phyloP scores from a whole-genome alignment of 2,113 vertebrate genomes.

The Hypanus sabinus region DNA sequence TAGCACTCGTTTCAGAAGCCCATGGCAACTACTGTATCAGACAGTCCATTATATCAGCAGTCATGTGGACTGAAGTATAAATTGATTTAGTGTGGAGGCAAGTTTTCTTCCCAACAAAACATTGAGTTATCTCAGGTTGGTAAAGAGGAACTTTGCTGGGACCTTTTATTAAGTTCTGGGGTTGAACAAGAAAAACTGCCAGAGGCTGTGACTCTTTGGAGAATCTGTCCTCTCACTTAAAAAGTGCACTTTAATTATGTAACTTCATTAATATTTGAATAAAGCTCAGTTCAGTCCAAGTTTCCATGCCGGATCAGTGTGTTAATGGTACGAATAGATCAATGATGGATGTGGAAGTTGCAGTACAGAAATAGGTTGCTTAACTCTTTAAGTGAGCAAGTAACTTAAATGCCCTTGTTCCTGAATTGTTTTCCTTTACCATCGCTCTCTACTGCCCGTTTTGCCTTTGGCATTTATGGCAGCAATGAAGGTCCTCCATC shows the following conservation, averaged over 20 bases:
- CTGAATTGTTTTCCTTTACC: neutral
- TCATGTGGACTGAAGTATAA: neutral
- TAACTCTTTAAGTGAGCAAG: neutral
- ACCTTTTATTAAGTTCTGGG: neutral
- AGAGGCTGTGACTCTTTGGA: neutral
- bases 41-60: neutral
- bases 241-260: neutral
- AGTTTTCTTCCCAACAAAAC: neutral
- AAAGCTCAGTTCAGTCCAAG: too few species aligned
- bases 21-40: neutral
- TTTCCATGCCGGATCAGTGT: neutral
- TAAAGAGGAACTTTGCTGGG: constrained; percentile 22
- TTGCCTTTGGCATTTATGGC: too few species aligned
- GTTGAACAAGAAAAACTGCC: neutral
- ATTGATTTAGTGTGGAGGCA: neutral
- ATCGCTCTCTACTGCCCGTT: too few species aligned
- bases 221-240: neutral
- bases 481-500: too few species aligned
- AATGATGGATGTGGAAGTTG: neutral
- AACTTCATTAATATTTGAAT: neutral
- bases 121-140: neutral
- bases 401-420: neutral
- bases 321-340: neutral
- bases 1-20: constrained; percentile 3
- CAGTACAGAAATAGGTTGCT: neutral